Percentiles rank a stretch among this genome's conserved stretches.
phyloP scores from a whole-genome alignment of 37 sponge, comb jelly and placozoan species.

The Halichondria panicea region DNA sequence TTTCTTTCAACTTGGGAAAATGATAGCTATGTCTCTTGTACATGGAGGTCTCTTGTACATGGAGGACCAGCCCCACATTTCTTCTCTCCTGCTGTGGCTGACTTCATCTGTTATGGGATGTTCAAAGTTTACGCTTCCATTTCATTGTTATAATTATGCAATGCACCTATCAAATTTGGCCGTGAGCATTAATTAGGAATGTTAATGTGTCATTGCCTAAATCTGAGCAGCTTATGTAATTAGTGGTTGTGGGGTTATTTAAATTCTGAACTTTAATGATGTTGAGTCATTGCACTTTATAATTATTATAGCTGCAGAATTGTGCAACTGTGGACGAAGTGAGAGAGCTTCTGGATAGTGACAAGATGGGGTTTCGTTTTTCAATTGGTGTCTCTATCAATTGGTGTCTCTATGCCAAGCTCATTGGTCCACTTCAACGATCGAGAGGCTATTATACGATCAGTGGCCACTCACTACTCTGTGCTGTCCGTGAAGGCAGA shows the following conservation, averaged over 20 bases:
- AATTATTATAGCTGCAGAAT: not conserved
- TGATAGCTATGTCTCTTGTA: conserved; percentile 7
- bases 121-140: too few species aligned
- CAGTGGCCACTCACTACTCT: conserved; percentile 10
- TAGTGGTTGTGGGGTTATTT: too few species aligned
- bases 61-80: conserved; percentile 16
- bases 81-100: conserved; percentile 2
- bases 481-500: conserved; percentile 1
- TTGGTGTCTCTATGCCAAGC: not conserved
- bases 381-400: too few species aligned
- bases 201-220: not conserved
- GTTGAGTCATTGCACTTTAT: too few species aligned
- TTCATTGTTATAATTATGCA: not conserved
- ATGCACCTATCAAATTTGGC: not conserved
- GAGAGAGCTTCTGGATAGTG: not conserved
- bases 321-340: not conserved
- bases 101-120: not conserved
- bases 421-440: not conserved
- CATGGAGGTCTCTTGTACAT: too few species aligned
- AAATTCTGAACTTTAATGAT: too few species aligned
- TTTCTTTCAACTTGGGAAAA: not conserved
- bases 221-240: too few species aligned
- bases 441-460: not conserved
- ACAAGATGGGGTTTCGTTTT: not conserved
- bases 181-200: not conserved